Base-by-base conservation (phyloP, 2,888 invertebrate species). In the Deilephila elpenor region DNA sequence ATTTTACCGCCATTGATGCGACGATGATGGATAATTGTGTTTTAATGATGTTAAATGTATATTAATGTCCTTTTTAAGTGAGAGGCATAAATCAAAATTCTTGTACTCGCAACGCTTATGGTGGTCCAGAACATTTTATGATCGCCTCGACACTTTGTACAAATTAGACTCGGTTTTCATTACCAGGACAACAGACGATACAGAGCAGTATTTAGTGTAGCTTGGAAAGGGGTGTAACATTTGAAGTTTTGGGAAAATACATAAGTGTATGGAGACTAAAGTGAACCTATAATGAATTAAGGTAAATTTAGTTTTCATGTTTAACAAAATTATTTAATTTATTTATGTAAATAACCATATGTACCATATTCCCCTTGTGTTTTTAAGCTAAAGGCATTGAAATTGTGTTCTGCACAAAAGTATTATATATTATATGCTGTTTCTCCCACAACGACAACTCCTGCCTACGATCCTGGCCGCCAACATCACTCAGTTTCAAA, bases 21-120 rank as follows among this genome's bases (percentile, higher is more conserved):
- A 25, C 51, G 25, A 51, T 67, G 67, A 67, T 73, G 70, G 62
- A 74, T 84, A 85, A 88, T 86, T 83, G 79, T 77, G 74, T 82
- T 84, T 84, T 85, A 86, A 84, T 82, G 83, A 82, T 82, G 79
- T 84, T 82, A 81, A 82, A 79, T 77, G 80, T 84, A 85, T 82
- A 81, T 78, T 82, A 78, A 78, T 81, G 76, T 79, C 82, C 79
- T 82, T 84, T 80, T 82, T 78, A 74, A 78, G 80, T 59, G 74
- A 75, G 61, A 25, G 37, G 75, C 78, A 78, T 85, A 82, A 84
- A 84, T 85, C 82, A 86, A 67, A 67, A 25, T 25, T 44, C 20
- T 51, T 67, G 56, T 64, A 25, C 5, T 5, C 17, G 20, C 14
- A 67, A 44, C 67, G 51, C 44, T 51, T 51, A 51, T 67, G 67